A percentile compares a stretch with the other conserved stretches of the same genome.
phyloP scores from a whole-genome alignment of 1,140 invertebrate genomes.

The Drosophila punjabiensis region DNA sequence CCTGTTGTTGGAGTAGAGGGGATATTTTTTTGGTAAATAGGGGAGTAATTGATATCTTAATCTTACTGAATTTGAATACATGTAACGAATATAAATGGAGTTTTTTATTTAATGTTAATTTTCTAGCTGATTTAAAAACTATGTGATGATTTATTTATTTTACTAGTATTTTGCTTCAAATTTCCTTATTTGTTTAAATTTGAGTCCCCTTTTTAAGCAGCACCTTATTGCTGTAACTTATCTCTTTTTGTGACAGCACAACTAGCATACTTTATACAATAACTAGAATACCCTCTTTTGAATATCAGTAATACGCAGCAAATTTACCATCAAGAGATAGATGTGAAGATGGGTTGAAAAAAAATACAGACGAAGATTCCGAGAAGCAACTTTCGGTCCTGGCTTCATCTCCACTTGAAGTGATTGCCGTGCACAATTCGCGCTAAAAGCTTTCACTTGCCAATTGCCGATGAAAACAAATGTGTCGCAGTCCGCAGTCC shows the following conservation, averaged over 20 bases:
- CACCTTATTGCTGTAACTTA: background rate
- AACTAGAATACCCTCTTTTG: slow-evolving; percentile 6
- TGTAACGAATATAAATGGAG: background rate
- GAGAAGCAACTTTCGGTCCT: slow-evolving; percentile 24
- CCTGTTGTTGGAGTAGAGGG: background rate
- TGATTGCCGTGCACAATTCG: slow-evolving; percentile 75
- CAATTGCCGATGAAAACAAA: slow-evolving; percentile 81
- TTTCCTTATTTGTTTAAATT: too few relatives aligned
- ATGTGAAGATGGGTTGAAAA: background rate
- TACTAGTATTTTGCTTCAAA: too few relatives aligned
- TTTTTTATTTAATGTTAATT: background rate
- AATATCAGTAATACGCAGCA: slow-evolving; percentile 19
- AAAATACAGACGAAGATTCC: background rate
- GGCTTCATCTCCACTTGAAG: slow-evolving; percentile 53
- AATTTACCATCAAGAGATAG: slow-evolving; percentile 30
- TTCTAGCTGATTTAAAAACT: background rate
- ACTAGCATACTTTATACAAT: background rate
- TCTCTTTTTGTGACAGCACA: background rate
- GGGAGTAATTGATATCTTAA: too few relatives aligned
- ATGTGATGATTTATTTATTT: background rate
- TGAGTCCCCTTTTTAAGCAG: too few relatives aligned
- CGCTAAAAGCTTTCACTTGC: slow-evolving; percentile 79
- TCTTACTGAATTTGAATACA: background rate
- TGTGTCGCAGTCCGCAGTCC: slow-evolving; percentile 58
- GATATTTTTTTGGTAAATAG: background rate